phyloP scores from a whole-genome alignment of 2,888 invertebrate genomes.

The Aplocera efformata region DNA sequence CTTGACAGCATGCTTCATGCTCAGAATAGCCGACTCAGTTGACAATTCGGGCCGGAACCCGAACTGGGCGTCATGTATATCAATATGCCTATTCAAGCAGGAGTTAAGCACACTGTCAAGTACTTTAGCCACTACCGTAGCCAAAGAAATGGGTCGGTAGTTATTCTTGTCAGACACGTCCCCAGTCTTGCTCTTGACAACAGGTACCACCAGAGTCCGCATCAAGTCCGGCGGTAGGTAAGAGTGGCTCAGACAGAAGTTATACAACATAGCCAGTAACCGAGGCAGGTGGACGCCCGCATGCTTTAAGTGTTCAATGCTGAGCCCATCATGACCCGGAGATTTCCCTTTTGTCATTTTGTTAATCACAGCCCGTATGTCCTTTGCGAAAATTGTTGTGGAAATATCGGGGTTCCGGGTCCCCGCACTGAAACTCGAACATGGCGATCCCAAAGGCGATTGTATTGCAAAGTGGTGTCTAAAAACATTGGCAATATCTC shows the following conservation, averaged over 20 bases:
- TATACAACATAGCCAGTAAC: slow-evolving; percentile 1
- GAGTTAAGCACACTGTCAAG: slow-evolving; percentile 22
- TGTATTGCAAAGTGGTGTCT: too few species aligned
- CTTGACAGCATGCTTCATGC: slow-evolving; percentile 10
- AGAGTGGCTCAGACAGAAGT: slow-evolving; percentile 10
- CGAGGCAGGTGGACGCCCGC: slow-evolving; percentile 4
- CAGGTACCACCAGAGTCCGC: slow-evolving; percentile 22
- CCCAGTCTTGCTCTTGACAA: slow-evolving; percentile 25
- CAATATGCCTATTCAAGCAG: slow-evolving; percentile 8
- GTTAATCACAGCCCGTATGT: too few species aligned
- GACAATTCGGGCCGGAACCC: slow-evolving; percentile 15
- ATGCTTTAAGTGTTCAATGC: slow-evolving; percentile 4
- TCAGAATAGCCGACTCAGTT: slow-evolving; percentile 15
- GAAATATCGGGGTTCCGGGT: too few species aligned
- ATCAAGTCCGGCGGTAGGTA: slow-evolving; percentile 7
- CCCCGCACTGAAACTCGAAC: too few species aligned
- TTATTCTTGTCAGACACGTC: slow-evolving; percentile 18
- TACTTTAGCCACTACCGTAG: slow-evolving; percentile 16
- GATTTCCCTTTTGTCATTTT: slow-evolving; percentile 7
- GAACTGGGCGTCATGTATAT: slow-evolving; percentile 20
- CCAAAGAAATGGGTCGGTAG: slow-evolving; percentile 25
- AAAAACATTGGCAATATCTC: too few species aligned
- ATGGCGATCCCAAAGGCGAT: too few species aligned
- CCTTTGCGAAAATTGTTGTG: too few species aligned
- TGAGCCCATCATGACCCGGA: slow-evolving; percentile 6